Percentiles rank a stretch among this genome's conserved stretches.
Conservation (phyloP, 2,888 invertebrate genomes). For the Mimachlamys varia region DNA sequence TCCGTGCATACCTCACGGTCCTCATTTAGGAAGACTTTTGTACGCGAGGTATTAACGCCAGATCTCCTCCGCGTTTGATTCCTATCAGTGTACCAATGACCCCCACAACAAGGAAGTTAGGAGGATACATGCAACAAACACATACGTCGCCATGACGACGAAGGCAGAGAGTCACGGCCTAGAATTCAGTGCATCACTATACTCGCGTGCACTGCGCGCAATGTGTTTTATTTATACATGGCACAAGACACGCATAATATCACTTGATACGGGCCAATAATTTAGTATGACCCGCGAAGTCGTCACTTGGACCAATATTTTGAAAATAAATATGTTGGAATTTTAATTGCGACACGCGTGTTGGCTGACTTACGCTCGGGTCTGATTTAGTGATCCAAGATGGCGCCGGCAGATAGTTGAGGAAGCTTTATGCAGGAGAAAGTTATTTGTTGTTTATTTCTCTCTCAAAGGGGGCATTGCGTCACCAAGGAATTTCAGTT, state of each 20-base stretch:
- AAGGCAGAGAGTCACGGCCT: constrained; percentile 14
- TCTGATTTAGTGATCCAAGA: constrained; percentile 34
- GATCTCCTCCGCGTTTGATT: constrained; percentile 10
- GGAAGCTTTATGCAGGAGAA: neutral
- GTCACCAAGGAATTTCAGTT: neutral
- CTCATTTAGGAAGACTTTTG: neutral
- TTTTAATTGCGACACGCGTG: constrained; percentile 9
- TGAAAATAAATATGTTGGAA: constrained; percentile 7
- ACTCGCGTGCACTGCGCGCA: neutral
- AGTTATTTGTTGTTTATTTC: constrained; percentile 23
- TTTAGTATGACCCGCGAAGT: neutral
- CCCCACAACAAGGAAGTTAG: constrained; percentile 24
- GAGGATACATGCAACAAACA: neutral
- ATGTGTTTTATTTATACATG: neutral
- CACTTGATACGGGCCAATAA: neutral
- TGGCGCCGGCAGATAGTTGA: constrained; percentile 31
- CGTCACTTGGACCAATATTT: neutral
- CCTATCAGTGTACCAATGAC: constrained; percentile 20
- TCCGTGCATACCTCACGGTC: neutral
- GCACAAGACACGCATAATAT: neutral
- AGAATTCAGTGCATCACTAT: neutral
- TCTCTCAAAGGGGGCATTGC: neutral
- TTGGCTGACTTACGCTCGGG: neutral
- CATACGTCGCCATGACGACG: neutral
- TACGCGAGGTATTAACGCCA: neutral